Evolutionary conservation across 2,797 vertebrate genomes (phyloP), one percentile per base, ranked within the genome.

Genomic region (Pelodytes ibericus): DNA sequence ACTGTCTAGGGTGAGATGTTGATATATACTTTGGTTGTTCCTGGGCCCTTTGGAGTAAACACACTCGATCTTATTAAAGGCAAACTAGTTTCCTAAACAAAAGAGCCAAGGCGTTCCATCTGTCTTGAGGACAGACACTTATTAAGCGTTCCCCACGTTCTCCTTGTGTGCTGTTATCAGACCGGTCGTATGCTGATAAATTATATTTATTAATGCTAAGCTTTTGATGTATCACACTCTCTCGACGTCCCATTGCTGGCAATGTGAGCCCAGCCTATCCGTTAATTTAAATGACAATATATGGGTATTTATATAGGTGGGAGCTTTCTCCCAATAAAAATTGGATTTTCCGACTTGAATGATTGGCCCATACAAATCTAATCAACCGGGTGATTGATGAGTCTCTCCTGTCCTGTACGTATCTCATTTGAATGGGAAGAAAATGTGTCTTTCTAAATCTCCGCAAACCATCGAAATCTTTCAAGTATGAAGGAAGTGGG

Each of bases 311-410:
- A 78, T 60, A 77, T 47, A 22, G 60, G 26, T 26, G 59, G 67
- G 59, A 51, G 24, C 41, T 72, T 29, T 63, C 63, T 53, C 63
- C 57, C 44, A 73, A 79, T 73, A 73, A 73, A 73, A 73, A 79
- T 79, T 73, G 76, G 53, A 79, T 79, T 73, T 79, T 36, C 39
- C 8, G 41, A 69, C 8, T 62, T 79, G 76, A 79, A 56, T 51
- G 71, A 78, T 78, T 31, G 56, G 56, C 15, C 30, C 41, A 41
- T 31, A 67, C 15, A 61, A 68, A 73, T 73, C 63, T 63, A 79
- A 79, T 73, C 30, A 56, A 16, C 10, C 3, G 5, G 15, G 20
- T 62, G 76, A 79, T 59, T 3, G 76, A 79, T 79, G 76, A 61
- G 20, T 4, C 67, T n/a, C 13, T 68, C 68, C 31, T 60, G 30